phyloP scores from a whole-genome alignment of 2,888 invertebrate genomes.

The Ceramica pisi region DNA sequence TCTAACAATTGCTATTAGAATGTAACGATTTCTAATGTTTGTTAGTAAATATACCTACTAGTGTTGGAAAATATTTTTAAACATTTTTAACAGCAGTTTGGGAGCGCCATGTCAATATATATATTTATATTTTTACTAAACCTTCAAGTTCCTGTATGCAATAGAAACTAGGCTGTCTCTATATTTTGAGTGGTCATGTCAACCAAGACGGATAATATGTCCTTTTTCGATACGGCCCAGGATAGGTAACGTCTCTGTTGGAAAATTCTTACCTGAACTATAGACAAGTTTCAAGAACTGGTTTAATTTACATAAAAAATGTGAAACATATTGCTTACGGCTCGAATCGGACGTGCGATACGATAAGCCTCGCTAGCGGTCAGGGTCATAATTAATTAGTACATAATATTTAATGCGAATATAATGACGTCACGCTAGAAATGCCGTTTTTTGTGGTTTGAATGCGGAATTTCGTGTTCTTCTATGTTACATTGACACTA shows the following conservation, averaged over 20 bases:
- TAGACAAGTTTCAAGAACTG: conserved; percentile 17
- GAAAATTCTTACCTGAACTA: not conserved
- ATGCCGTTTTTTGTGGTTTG: conserved; percentile 19
- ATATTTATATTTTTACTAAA: too few relatives aligned
- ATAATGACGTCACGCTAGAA: conserved; percentile 36
- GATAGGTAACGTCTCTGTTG: not conserved
- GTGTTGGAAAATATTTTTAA: too few relatives aligned
- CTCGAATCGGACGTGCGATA: not conserved
- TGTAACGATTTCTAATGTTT: too few relatives aligned
- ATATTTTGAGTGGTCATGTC: too few relatives aligned
- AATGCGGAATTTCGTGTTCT: conserved; percentile 19
- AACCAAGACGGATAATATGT: not conserved
- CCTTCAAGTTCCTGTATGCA: too few relatives aligned
- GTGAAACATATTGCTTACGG: not conserved
- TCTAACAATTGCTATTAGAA: too few relatives aligned
- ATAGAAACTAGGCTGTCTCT: too few relatives aligned
- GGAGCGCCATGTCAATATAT: too few relatives aligned
- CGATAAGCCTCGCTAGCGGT: conserved; percentile 15
- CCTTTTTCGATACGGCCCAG: not conserved
- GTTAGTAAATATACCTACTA: too few relatives aligned
- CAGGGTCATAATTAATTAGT: conserved; percentile 35
- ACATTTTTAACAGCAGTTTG: too few relatives aligned
- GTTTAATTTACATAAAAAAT: conserved; percentile 22
- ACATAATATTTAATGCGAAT: conserved; percentile 46
- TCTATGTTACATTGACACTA: not conserved